Evolutionary conservation across 2,797 vertebrate species (phyloP).

Genomic region (Balearica regulorum): DNA sequence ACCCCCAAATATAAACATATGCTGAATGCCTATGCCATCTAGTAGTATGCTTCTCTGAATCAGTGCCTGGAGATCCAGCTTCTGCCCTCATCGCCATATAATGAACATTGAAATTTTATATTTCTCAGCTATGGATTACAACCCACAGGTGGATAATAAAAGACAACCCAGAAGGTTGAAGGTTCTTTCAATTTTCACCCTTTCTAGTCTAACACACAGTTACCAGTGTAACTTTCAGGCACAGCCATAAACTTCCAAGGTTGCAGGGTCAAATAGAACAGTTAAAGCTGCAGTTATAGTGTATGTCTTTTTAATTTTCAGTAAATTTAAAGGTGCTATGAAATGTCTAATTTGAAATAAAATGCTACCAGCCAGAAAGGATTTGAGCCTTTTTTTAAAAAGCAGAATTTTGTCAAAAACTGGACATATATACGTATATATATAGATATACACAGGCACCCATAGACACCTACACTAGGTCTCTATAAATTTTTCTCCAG

Average conservation of each 20-base stretch:
- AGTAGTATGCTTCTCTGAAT: neutral
- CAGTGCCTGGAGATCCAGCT: neutral
- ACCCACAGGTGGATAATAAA: neutral
- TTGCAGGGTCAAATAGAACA: neutral
- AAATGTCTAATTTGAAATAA: neutral
- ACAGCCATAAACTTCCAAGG: neutral
- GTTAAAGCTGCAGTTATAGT: neutral
- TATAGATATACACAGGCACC: neutral
- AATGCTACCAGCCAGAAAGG: neutral
- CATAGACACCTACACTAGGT: neutral
- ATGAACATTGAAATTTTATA: neutral
- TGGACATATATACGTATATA: neutral
- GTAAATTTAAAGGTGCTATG: neutral
- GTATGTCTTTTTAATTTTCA: neutral
- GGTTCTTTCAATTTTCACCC: neutral
- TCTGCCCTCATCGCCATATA: neutral
- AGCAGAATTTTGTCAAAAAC: neutral
- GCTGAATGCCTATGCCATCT: neutral
- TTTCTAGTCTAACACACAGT: neutral
- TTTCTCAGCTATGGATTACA: neutral
- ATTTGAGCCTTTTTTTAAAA: neutral
- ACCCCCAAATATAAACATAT: neutral
- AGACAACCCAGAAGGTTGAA: neutral
- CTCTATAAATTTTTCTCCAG: neutral
- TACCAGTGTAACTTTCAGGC: neutral